Evolutionary conservation across 1,140 invertebrate genomes (phyloP), one percentile per base, ranked within the genome.

Genomic region (Drosophila subobscura): DNA sequence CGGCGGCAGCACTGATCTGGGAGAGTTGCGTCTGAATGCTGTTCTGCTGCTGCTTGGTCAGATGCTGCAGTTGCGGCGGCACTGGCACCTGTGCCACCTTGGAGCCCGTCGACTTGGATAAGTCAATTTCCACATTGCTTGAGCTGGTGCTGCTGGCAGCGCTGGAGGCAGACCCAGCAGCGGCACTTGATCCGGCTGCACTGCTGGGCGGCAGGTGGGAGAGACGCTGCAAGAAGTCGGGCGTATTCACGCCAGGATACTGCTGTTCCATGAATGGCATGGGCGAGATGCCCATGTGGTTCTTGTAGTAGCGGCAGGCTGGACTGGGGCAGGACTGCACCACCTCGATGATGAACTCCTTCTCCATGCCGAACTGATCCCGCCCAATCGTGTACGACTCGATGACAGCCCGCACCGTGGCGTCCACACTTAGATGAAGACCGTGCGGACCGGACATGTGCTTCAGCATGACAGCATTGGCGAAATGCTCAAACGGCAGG

Each of bases 321-420:
- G 95, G 95, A 92, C 96, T 96, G 0, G 96, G 96, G 81, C 96
- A 97, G 70, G 96, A 96, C 90, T 97, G 96, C 8, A 97, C 95
- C 33, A 97, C 96, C 92, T 97, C 96, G 57, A 96, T 93, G 42
- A 97, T 97, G 79, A 97, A 97, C 89, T 97, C 96, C 90, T 97
- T 96, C 90, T 97, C 96, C 96, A 97, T 97, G 23, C 96, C 96
- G 92, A 97, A 97, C 90, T 96, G 95, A 88, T 97, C 96, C 44
- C 96, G 92, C 1, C 96, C 96, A 86, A 97, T 96, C 52, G 96
- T 97, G 73, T 97, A 97, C 7, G 95, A 96, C 79, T 97, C 96
- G 91, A 96, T 95, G 20, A 96, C 96, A 45, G 96, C 95, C 89
- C 96, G 92, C 8, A 97, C 94, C 4, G 96, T 97, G 33, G 94